Conservation (phyloP, 2,888 invertebrate species). For the Drosophila suboccidentalis region DNA sequence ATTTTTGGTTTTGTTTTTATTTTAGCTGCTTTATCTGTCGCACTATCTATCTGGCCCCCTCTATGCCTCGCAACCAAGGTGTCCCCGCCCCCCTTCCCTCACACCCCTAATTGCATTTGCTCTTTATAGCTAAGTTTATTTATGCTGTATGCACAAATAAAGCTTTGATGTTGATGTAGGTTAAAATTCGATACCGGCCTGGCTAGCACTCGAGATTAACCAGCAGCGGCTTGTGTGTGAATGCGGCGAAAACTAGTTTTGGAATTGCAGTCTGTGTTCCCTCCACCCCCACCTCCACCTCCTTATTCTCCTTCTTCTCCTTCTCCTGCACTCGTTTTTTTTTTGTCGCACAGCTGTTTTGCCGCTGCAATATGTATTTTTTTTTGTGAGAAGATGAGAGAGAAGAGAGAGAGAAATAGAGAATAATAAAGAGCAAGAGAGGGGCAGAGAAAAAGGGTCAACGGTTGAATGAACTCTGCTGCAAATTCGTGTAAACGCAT, state of each 20-base stretch:
- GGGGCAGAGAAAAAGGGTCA: constrained; percentile 78
- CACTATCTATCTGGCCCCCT: constrained; percentile 28
- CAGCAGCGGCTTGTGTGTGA: constrained; percentile 23
- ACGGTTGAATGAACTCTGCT: constrained; percentile 79
- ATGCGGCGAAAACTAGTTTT: constrained; percentile 68
- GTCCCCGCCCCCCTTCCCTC: background rate
- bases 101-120: constrained; percentile 26
- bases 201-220: constrained; percentile 29
- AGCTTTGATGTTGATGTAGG: constrained; percentile 58
- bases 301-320: background rate
- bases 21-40: constrained; percentile 30
- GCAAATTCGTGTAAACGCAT: constrained; percentile 60
- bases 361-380: constrained; percentile 33
- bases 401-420: constrained; percentile 24
- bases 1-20: background rate
- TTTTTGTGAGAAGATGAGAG: constrained; percentile 8
- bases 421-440: constrained; percentile 16
- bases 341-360: constrained; percentile 64
- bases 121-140: constrained; percentile 34
- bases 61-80: background rate
- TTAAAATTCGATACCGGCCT: constrained; percentile 62
- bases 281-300: background rate
- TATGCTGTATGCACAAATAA: constrained; percentile 32
- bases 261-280: constrained; percentile 23
- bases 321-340: constrained; percentile 17